A percentile compares a stretch with the other conserved stretches of the same genome.
These are phyloP conservation scores for Pterocles gutturalis DNA, from an alignment of 2,113 vertebrate genomes.

Conservation along the genomic window DNA sequence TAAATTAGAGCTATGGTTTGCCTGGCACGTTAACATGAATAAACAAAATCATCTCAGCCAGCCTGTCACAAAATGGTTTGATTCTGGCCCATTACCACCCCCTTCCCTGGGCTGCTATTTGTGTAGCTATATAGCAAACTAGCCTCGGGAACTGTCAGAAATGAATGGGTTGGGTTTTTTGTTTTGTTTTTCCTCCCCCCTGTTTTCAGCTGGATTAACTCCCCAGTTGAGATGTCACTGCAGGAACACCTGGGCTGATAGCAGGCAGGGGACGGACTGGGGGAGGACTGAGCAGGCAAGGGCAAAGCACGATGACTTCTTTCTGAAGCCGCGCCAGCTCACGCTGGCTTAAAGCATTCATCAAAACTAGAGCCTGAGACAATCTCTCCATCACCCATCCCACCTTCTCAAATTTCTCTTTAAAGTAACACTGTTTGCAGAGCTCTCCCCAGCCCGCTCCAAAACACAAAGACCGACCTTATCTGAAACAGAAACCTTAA, in stretches of 20 bases:
- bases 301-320: background rate
- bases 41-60: background rate
- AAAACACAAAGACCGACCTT: slow-evolving; percentile 8
- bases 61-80: background rate
- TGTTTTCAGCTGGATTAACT: background rate
- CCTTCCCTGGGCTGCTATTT: background rate
- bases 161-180: background rate
- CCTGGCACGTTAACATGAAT: background rate
- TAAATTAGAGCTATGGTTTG: background rate
- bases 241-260: slow-evolving; percentile 22
- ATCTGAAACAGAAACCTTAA: slow-evolving; percentile 15
- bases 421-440: background rate
- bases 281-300: slow-evolving; percentile 13
- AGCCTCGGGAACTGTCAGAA: background rate
- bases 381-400: background rate
- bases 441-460: background rate
- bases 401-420: slow-evolving; percentile 25
- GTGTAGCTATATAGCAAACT: background rate
- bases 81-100: background rate
- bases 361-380: background rate
- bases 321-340: background rate
- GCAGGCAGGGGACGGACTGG: background rate
- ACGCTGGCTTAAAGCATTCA: background rate
- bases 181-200: no score
- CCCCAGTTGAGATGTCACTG: background rate